Base-by-base conservation (phyloP, 2,888 invertebrate genomes). In the Morpho deidamia region DNA sequence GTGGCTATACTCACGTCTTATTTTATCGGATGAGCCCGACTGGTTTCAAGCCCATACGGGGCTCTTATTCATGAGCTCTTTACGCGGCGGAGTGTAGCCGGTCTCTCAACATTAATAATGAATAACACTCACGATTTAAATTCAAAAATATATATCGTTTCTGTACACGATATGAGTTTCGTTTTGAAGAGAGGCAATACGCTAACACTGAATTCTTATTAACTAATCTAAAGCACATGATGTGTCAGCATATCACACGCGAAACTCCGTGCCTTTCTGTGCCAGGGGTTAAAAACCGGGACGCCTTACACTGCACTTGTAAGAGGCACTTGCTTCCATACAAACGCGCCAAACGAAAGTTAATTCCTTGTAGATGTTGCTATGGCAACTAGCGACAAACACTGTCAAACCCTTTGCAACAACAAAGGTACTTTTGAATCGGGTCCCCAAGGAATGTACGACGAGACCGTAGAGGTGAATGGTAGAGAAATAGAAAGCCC, bases 401-500 rank as follows among this genome's bases (percentile, higher is more conserved):
- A 87, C 67, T 85, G 86, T 69, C 88, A 88, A 65, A 88, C 88
- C n/a, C 67, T 72, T 43, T 48, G 57, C 65, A 59, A 56, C 11
- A 4, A 23, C 46, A 23, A 23, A 23, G 23, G 23, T 23, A 23
- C 1, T 1, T 23, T 23, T 23, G 8, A 10, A 37, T 11, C n/a
- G 39, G 10, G 39, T 68, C 48, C 34, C 41, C 74, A 70, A 66
- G 82, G 75, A 52, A 90, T 91, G 90, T 91, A 90, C 69, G 92
- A 93, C 80, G 92, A 92, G 71, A 91, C 90, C 2, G 91, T 92
- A 44, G 86, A 89, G 52, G 92, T 91, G 43, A 76, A 85, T 63
- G 91, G 91, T 0, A 86, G 84, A 63, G 92, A 93, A 61, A 90
- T 92, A 38, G 90, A 90, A 7, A 92, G 92, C 62, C 87, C 90